Base-by-base conservation (phyloP, 2,888 invertebrate genomes). In the Ypsolopha sequella region DNA sequence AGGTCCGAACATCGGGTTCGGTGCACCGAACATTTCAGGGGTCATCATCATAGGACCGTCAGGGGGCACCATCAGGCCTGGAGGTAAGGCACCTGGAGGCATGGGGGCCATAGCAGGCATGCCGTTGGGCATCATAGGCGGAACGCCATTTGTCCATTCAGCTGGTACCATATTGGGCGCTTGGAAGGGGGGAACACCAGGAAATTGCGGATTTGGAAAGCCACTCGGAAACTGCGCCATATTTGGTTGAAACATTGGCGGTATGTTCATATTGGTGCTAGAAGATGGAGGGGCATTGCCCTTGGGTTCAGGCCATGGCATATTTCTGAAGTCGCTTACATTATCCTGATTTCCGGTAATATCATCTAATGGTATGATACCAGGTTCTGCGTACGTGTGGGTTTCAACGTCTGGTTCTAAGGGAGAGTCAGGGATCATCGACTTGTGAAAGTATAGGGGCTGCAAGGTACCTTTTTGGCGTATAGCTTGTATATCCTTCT, bases 291-390 rank as follows among this genome's bases (percentile, higher is more conserved):
- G 88, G 6, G 89, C 89, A 55, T 76, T 84, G 9, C 91, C 91
- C 68, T 94, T 94, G 0, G 95, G 93, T 72, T 95, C 95, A 1
- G 95, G 95, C 95, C 95, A 95, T 0, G 93, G 91, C 70, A 92
- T 90, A 51, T 87, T 88, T 53, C 92, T 90, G 64, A 92, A 92
- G 70, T 95, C 95, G 65, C 92, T 93, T 13, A 93, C 88, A 56
- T 91, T 92, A 63, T 95, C 95, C 55, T 93, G 92, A 70, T 92
- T 93, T 7, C 95, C 95, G 0, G 93, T 92, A 6, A 93, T 90
- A 80, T 98, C 98, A 58, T 97, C 96, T 51, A 96, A 79, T 0
- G 98, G 97, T 76, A 98, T 97, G 13, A 89, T 87, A 55, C 92
- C 91, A 0, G 95, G 93, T 68, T 96, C 96, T 3, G 90, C 88